Conservation (phyloP, 2,888 invertebrate genomes). For the Polydrusus pterygomalis region DNA sequence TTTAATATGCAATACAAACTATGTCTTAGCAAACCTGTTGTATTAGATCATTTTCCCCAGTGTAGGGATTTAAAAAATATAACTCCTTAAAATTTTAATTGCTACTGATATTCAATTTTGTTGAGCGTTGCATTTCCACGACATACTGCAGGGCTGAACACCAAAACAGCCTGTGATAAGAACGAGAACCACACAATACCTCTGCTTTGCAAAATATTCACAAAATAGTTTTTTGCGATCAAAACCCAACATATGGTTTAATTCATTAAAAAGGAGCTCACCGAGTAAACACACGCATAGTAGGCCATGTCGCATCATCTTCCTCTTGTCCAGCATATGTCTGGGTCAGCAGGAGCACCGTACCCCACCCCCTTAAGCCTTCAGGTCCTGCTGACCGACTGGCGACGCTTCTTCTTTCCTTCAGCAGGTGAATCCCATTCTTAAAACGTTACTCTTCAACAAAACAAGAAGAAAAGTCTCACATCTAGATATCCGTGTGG, state of each 20-base stretch:
- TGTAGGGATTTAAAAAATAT: too few species aligned
- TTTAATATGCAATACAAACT: too few species aligned
- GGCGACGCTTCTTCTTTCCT: constrained; percentile 47
- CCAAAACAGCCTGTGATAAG: too few species aligned
- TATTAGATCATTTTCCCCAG: too few species aligned
- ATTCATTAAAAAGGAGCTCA: constrained; percentile 12
- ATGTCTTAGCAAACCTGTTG: too few species aligned
- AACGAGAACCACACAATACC: too few species aligned
- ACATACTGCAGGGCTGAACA: too few species aligned
- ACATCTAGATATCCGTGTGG: constrained; percentile 50
- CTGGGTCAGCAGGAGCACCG: constrained; percentile 53
- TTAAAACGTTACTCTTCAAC: constrained; percentile 48
- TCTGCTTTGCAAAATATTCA: not conserved
- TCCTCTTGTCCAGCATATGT: constrained; percentile 50
- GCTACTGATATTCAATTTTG: too few species aligned
- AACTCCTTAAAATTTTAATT: too few species aligned
- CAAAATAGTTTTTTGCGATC: not conserved
- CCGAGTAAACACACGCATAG: constrained; percentile 41
- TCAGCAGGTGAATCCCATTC: constrained; percentile 55
- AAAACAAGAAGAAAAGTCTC: constrained; percentile 48
- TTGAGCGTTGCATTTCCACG: too few species aligned
- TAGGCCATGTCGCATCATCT: constrained; percentile 50
- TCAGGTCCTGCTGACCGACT: constrained; percentile 52
- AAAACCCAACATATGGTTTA: not conserved
- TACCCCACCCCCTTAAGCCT: constrained; percentile 51